A percentile compares a stretch with the other conserved stretches of the same genome.
phyloP scores from a whole-genome alignment of 1,140 invertebrate species.

The Microvelia longipes region DNA sequence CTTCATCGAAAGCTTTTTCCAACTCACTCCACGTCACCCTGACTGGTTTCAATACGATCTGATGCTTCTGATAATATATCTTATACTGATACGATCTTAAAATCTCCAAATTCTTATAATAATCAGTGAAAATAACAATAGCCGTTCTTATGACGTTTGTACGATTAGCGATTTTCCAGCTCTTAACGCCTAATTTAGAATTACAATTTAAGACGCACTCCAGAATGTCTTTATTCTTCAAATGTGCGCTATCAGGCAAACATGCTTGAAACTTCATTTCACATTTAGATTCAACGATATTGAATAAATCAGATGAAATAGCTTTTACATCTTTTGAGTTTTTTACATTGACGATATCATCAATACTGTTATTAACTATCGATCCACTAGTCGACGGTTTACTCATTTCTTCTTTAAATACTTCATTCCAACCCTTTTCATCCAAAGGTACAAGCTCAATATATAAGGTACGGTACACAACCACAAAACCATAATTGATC shows the following conservation, averaged over 20 bases:
- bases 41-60: background rate
- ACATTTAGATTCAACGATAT: no score
- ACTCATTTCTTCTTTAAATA: background rate
- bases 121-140: background rate
- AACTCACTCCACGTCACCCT: background rate
- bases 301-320: no score
- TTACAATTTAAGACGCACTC: background rate
- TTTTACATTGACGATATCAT: no score
- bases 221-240: background rate
- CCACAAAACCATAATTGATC: background rate
- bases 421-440: background rate
- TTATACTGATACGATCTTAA: background rate
- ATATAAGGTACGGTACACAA: no score
- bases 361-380: no score
- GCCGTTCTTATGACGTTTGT: background rate
- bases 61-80: background rate
- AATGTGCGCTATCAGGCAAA: background rate
- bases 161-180: background rate
- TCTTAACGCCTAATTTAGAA: background rate
- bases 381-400: no score
- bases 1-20: no score
- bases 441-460: background rate
- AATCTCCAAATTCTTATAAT: background rate
- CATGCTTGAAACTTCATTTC: no score
- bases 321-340: no score